Conservation (phyloP, 2,113 vertebrate species). For the Anarrhichthys ocellatus region DNA sequence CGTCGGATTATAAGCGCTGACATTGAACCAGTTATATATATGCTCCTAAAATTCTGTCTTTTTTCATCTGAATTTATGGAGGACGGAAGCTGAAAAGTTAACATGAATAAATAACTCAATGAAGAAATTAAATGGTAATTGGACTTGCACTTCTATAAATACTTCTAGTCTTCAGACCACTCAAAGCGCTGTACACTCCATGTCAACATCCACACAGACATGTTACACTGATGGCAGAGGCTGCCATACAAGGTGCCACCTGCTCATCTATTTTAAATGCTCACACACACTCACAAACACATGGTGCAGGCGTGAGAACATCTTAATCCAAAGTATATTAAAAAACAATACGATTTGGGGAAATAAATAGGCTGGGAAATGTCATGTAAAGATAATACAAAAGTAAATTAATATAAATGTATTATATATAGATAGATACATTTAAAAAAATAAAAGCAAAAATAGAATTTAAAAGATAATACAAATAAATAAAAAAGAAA, state of each 20-base stretch:
- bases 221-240: not conserved
- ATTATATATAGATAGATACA: not conserved
- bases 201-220: not conserved
- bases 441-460: not conserved
- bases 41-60: not conserved
- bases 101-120: not conserved
- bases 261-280: not conserved
- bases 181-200: not conserved
- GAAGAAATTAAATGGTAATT: not conserved
- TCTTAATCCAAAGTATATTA: not conserved
- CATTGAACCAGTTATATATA: slow-evolving; percentile 1
- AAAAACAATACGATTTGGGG: not conserved
- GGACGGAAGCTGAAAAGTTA: not conserved
- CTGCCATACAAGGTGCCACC: not conserved
- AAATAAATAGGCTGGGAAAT: not conserved
- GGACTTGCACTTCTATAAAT: not conserved
- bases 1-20: not conserved
- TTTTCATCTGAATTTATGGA: not conserved
- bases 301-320: not conserved
- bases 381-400: not conserved
- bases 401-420: not conserved
- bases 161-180: not conserved
- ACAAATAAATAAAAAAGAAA: not conserved
- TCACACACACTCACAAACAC: not conserved
- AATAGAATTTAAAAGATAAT: not conserved